Conservation (phyloP, 2,113 vertebrate species). For the Tretioscincus oriximinensis region DNA sequence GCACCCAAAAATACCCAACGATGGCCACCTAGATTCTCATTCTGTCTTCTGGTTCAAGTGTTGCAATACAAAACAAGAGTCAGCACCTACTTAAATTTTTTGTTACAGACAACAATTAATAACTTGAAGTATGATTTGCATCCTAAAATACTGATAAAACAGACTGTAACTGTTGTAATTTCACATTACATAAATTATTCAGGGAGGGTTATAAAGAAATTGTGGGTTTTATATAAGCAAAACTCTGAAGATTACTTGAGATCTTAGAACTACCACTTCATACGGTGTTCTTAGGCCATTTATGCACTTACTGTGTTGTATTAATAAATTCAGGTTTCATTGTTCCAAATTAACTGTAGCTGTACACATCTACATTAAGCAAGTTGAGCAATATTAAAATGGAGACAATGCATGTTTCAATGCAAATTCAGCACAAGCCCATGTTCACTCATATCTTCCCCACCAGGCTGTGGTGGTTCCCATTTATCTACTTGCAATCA, state of each 20-base stretch:
- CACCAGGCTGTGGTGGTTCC: no score
- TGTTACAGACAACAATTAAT: constrained; percentile 22
- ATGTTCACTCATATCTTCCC: no score
- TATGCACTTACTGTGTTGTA: background rate
- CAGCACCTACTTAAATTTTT: constrained; percentile 14
- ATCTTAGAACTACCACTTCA: background rate
- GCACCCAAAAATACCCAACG: constrained; percentile 37
- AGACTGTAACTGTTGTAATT: background rate
- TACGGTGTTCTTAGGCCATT: no score
- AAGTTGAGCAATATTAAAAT: background rate
- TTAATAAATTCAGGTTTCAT: no score
- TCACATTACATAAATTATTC: constrained; percentile 11
- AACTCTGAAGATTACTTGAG: background rate
- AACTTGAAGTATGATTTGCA: background rate
- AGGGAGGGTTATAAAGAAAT: background rate
- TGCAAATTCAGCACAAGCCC: no score
- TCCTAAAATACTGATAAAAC: constrained; percentile 13
- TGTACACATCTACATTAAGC: background rate
- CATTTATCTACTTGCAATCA: no score
- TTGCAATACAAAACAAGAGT: constrained; percentile 67
- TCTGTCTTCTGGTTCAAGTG: constrained; percentile 64
- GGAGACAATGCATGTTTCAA: no score
- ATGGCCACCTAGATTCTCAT: constrained; percentile 18
- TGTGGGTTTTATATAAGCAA: background rate
- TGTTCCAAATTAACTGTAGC: no score